A percentile compares a stretch with the other conserved stretches of the same genome.
These are phyloP conservation scores for Acipenser oxyrinchus DNA, from an alignment of 2,797 vertebrate genomes.

Conservation along the genomic window DNA sequence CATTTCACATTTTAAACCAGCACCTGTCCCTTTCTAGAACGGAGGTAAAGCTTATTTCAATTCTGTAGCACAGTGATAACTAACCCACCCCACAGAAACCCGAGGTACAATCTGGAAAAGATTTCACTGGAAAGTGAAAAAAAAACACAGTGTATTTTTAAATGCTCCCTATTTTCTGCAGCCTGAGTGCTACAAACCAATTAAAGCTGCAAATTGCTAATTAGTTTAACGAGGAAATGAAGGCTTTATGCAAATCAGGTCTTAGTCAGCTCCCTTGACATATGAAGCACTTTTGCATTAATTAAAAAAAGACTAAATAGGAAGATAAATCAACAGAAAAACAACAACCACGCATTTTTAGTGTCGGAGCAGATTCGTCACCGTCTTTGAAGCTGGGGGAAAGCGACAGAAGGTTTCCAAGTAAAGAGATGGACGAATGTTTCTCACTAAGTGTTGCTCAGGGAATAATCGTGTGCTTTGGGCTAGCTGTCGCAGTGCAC, in stretches of 20 bases:
- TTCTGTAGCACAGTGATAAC: too few species aligned
- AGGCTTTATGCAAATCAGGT: conserved; percentile 68
- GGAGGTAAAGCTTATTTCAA: too few species aligned
- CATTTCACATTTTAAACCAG: too few species aligned
- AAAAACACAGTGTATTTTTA: conserved; percentile 45
- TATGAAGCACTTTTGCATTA: conserved; percentile 69
- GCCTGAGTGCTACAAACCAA: conserved; percentile 62
- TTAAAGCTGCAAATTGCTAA: conserved; percentile 78
- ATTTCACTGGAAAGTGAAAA: too few species aligned
- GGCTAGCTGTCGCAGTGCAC: too few species aligned
- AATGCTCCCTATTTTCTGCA: conserved; percentile 62
- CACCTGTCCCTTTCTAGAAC: too few species aligned
- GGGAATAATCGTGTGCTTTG: background rate
- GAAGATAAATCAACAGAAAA: conserved; percentile 32
- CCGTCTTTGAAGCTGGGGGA: conserved; percentile 44
- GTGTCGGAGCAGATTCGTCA: too few species aligned
- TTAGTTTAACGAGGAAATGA: conserved; percentile 69
- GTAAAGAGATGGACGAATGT: conserved; percentile 26
- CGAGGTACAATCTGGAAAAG: too few species aligned
- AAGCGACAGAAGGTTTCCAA: conserved; percentile 27
- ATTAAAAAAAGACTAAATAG: conserved; percentile 36
- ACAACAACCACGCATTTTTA: conserved; percentile 26
- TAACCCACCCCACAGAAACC: too few species aligned
- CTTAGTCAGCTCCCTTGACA: conserved; percentile 73
- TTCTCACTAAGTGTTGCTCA: conserved; percentile 42